Conservation (phyloP, 2,113 vertebrate species). For the Protobothrops mucrosquamatus region DNA sequence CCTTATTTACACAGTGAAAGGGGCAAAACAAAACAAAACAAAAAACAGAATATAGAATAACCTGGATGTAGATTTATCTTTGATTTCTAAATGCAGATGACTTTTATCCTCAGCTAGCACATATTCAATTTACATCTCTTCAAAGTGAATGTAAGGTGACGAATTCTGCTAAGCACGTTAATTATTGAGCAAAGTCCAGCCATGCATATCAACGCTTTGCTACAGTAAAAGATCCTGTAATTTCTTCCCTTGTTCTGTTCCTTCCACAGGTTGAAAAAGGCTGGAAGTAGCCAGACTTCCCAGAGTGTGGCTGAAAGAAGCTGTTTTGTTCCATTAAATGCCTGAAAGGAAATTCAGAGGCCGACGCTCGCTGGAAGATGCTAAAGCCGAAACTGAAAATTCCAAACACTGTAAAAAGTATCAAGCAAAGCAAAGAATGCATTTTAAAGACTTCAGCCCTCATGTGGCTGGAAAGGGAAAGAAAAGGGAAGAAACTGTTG, state of each 20-base stretch:
- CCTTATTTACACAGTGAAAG: neutral
- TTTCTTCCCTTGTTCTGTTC: constrained; percentile 41
- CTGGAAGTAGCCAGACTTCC: constrained; percentile 45
- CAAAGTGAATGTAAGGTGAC: neutral
- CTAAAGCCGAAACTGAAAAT: constrained; percentile 41
- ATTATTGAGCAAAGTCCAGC: constrained; percentile 35
- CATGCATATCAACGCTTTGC: constrained; percentile 46
- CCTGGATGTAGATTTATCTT: neutral
- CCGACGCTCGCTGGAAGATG: constrained; percentile 38
- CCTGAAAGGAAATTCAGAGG: constrained; percentile 44
- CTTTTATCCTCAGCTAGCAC: neutral
- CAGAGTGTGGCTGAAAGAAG: constrained; percentile 49
- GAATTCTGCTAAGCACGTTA: neutral
- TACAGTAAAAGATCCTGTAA: constrained; percentile 35
- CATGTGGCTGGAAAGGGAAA: constrained; percentile 48
- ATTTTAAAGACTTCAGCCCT: constrained; percentile 21
- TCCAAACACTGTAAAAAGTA: neutral
- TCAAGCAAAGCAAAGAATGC: neutral
- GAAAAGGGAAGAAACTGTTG: constrained; percentile 16
- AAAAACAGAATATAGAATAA: neutral
- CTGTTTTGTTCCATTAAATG: constrained; percentile 37
- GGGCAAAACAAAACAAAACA: too few relatives aligned
- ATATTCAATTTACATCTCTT: constrained; percentile 30
- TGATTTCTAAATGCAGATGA: neutral
- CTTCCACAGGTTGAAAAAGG: constrained; percentile 42